Percentiles rank a stretch among this genome's conserved stretches.
Evolutionary conservation across 2,797 vertebrate species (phyloP).

Genomic region (Syngnathus rostellatus): DNA sequence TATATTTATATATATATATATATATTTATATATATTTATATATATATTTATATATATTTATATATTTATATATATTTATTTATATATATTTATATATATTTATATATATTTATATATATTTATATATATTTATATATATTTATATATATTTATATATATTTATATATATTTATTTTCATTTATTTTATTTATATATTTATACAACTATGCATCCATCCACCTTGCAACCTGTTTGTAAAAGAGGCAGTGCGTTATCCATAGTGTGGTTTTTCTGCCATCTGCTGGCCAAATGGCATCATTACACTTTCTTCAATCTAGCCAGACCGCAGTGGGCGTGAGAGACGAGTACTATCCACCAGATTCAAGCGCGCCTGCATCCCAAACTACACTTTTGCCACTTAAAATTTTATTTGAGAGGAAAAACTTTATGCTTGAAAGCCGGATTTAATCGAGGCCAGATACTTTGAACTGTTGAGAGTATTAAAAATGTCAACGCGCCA

Average conservation of each 20-base stretch:
- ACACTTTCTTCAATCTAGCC: slow-evolving; percentile 10
- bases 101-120: background rate
- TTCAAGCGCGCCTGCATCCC: background rate
- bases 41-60: no score
- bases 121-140: no score
- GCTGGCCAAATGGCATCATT: slow-evolving; percentile 35
- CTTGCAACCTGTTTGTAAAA: background rate
- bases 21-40: background rate
- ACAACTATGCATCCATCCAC: background rate
- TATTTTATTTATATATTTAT: no score
- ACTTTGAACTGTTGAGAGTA: background rate
- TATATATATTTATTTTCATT: no score
- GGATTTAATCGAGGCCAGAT: slow-evolving; percentile 27
- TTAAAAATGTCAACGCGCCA: background rate
- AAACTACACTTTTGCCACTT: background rate
- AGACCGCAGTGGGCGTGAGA: background rate
- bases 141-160: no score
- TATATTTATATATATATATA: no score
- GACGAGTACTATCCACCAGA: background rate
- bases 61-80: no score
- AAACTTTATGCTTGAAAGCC: background rate
- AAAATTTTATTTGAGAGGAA: background rate
- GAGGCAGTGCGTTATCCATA: background rate
- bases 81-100: no score
- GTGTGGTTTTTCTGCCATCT: slow-evolving; percentile 54